phyloP scores from a whole-genome alignment of 2,113 vertebrate genomes.

The Ptilonorhynchus violaceus region DNA sequence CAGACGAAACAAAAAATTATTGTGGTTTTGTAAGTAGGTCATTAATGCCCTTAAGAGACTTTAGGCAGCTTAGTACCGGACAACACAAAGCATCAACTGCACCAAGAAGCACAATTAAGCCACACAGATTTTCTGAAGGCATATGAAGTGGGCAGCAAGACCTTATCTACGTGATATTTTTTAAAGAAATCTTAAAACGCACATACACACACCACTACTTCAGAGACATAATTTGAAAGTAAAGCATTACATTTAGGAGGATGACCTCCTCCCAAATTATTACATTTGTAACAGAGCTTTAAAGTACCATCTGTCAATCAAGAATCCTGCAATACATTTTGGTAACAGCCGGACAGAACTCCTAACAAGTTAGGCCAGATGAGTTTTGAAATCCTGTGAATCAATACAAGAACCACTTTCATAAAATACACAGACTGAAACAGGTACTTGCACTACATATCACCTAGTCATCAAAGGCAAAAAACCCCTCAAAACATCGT shows the following conservation, averaged over 20 bases:
- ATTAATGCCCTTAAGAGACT: background rate
- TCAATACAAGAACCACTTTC: background rate
- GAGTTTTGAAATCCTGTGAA: background rate
- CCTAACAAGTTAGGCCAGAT: background rate
- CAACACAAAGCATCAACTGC: background rate
- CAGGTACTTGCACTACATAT: fast-evolving
- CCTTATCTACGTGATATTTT: background rate
- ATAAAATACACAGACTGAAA: background rate
- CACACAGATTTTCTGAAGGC: background rate
- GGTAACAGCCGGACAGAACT: background rate
- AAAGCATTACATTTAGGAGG: background rate
- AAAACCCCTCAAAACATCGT: fast-evolving
- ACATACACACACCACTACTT: background rate
- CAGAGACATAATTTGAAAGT: background rate
- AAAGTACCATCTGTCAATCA: background rate
- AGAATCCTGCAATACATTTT: background rate
- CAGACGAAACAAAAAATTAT: fast-evolving
- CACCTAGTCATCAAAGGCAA: background rate
- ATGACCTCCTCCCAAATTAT: background rate
- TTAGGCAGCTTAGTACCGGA: background rate
- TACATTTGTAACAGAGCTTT: background rate
- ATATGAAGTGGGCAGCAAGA: background rate
- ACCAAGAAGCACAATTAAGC: background rate
- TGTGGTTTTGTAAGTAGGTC: background rate
- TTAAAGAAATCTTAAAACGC: background rate